These are phyloP conservation scores for Sitophilus oryzae DNA, from an alignment of 1,140 invertebrate genomes.

Conservation along the genomic window DNA sequence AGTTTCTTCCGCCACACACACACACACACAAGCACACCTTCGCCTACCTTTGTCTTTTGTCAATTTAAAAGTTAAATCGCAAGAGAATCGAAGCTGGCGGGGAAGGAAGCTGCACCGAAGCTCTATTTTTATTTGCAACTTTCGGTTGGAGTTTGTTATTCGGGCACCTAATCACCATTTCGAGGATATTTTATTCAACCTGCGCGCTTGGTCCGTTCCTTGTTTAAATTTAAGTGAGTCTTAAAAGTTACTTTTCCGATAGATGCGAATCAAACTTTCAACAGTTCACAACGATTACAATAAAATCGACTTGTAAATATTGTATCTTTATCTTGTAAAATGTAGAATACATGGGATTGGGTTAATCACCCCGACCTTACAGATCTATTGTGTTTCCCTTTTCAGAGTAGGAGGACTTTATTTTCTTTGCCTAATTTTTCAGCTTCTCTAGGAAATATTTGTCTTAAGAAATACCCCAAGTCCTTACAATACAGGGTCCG, in stretches of 20 bases:
- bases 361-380: no score
- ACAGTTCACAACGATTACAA: not conserved
- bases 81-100: constrained; percentile 16
- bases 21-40: no score
- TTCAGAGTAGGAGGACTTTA: no score
- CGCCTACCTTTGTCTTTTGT: constrained; percentile 21
- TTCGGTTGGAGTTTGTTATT: not conserved
- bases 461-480: no score
- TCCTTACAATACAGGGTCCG: no score
- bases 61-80: constrained; percentile 26
- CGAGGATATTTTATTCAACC: not conserved
- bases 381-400: no score
- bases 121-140: constrained; percentile 5
- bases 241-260: constrained; percentile 1
- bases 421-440: no score
- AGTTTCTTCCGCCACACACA: no score
- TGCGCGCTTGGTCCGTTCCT: not conserved
- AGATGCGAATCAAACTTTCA: not conserved
- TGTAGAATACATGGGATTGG: no score
- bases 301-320: not conserved
- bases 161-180: not conserved
- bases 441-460: no score
- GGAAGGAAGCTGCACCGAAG: constrained; percentile 1
- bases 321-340: not conserved
- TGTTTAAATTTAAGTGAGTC: not conserved